phyloP scores from a whole-genome alignment of 1,140 invertebrate genomes.

The Drosophila teissieri region DNA sequence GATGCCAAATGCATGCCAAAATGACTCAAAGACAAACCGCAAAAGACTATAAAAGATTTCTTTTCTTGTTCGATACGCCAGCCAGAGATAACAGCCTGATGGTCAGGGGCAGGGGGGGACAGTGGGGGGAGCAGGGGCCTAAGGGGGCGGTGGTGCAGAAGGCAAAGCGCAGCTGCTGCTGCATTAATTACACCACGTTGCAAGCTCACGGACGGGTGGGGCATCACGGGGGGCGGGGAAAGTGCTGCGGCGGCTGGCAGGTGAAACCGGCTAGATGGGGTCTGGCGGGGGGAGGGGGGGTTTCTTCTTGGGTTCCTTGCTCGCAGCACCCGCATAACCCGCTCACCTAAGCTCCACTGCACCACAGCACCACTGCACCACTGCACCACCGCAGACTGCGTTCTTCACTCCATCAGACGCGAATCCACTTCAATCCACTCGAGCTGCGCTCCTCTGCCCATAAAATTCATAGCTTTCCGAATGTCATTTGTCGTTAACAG shows the following conservation, averaged over 20 bases:
- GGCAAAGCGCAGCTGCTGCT: constrained; percentile 77
- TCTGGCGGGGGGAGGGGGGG: constrained; percentile 12
- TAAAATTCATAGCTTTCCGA: constrained; percentile 75
- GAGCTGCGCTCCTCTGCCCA: constrained; percentile 57
- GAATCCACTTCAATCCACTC: constrained; percentile 44
- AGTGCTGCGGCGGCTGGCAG: constrained; percentile 18
- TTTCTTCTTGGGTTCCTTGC: constrained; percentile 6
- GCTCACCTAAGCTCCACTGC: constrained; percentile 1
- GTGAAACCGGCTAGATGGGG: constrained; percentile 69
- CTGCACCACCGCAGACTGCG: background rate
- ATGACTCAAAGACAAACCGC: constrained; percentile 78
- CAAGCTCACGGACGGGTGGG: background rate
- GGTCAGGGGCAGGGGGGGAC: background rate
- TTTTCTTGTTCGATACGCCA: constrained; percentile 75
- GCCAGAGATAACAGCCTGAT: constrained; percentile 54
- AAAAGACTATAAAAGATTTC: constrained; percentile 81
- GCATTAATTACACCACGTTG: constrained; percentile 76
- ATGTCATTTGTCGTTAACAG: constrained; percentile 79
- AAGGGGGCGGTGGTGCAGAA: constrained; percentile 32
- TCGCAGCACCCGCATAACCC: constrained; percentile 66
- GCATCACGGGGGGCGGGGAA: background rate
- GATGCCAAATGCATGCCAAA: constrained; percentile 68
- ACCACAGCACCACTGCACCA: background rate
- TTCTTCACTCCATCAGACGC: constrained; percentile 15
- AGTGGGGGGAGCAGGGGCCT: too few species aligned